phyloP scores from a whole-genome alignment of 2,113 vertebrate species.

The Todiramphus saurophagus region DNA sequence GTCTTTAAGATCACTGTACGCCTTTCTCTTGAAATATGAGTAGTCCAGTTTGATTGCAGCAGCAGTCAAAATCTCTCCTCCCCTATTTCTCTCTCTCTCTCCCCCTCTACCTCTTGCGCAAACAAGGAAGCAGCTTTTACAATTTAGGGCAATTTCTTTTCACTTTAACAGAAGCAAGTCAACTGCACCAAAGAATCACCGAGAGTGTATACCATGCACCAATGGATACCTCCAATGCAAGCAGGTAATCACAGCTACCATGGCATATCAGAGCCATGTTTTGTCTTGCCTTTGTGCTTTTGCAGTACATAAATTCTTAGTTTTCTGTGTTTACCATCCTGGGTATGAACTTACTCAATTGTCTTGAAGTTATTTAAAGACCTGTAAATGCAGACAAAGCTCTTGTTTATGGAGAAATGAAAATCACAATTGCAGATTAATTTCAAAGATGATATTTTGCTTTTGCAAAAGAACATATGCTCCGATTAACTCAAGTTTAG shows the following conservation, averaged over 20 bases:
- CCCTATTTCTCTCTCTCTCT: background rate
- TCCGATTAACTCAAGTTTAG: background rate
- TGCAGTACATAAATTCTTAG: background rate
- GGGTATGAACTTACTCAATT: background rate
- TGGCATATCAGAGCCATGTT: background rate
- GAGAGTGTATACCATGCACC: conserved; percentile 85
- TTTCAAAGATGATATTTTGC: background rate
- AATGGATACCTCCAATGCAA: conserved; percentile 77
- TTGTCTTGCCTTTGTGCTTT: background rate
- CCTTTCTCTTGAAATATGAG: background rate
- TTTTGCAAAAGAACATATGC: background rate
- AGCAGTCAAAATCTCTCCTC: background rate
- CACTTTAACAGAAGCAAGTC: conserved; percentile 84
- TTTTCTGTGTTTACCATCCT: background rate
- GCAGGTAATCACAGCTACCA: conserved; percentile 60
- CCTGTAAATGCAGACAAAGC: background rate
- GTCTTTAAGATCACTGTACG: background rate
- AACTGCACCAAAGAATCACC: conserved; percentile 85
- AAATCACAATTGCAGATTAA: background rate
- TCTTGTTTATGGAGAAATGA: background rate
- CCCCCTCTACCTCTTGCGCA: background rate
- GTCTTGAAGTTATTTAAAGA: background rate
- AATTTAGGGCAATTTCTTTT: background rate
- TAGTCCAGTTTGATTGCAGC: background rate
- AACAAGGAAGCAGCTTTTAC: background rate